Base-by-base conservation (phyloP, 92 coral and sea anemone genomes). In the Porites rus region DNA sequence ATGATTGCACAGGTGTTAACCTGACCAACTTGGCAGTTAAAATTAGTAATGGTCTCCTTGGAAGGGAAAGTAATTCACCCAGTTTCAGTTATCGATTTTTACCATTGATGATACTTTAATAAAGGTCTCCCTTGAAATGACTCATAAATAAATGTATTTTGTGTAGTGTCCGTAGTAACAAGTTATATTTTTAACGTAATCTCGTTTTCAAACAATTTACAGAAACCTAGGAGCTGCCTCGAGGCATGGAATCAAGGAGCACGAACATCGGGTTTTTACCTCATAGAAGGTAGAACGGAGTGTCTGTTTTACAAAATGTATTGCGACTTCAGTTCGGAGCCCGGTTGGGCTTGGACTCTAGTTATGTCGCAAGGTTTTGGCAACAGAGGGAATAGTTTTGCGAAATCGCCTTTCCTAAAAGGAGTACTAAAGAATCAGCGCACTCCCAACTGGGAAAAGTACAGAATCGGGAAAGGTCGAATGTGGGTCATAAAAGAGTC, bases 261-360 rank as follows among this genome's bases (percentile, higher is more conserved):
- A 5, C 75, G 76, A 14, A 51, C 65, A 63, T 81, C 85, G 11
- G 85, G 85, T 12, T 22, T 67, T 7, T 81, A 81, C 85, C 0
- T 54, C 51, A 24, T 81, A 16, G 53, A 67, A 53, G 76, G 76
- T 2, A 78, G 69, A 61, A 10, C 65, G n/a, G 85, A 68, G 83
- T 64, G 83, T 60, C 72, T 60, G 64, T 25, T 24, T 5, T 81
- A 66, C 85, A 18, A 81, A 70, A 65, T 68, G 85, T 13, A 31
- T 65, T 81, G 85, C 76, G 85, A 81, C 76, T 68, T 81, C 53
- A 68, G 38, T 51, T 81, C 85, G 10, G 85, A 81, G 53, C 75
- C 75, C 1, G 85, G 76, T 11, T 67, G 75, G 85, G 76, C 76
- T 16, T 81, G 77, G 77, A 81, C 85, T 56, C 85, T 81, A 8